Evolutionary conservation across 2,797 vertebrate species (phyloP).

Genomic region (Pseudocheirus occidentalis): DNA sequence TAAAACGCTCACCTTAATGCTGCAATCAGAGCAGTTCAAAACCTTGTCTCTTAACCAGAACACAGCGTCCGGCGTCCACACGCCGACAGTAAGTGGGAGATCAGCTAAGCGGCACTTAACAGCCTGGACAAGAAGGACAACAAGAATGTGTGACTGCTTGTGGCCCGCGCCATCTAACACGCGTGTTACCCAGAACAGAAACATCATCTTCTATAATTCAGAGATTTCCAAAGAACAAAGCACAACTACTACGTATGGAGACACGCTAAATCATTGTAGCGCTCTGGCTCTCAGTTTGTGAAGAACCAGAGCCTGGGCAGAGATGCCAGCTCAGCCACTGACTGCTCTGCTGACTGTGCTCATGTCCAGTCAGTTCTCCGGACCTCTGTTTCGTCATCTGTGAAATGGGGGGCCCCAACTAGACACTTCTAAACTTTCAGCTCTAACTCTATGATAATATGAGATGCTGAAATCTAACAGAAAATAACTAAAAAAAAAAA

Average conservation of each 20-base stretch:
- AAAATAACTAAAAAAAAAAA: not conserved
- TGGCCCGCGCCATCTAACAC: conserved; percentile 13
- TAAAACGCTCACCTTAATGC: conserved; percentile 90
- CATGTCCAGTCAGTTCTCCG: not conserved
- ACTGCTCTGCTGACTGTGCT: not conserved
- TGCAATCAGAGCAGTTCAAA: conserved; percentile 87
- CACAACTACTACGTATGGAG: not conserved
- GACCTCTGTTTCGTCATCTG: not conserved
- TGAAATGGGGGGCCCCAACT: not conserved
- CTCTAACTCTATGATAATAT: not conserved
- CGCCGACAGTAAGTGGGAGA: conserved; percentile 86
- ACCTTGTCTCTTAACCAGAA: conserved; percentile 90
- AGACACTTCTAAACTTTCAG: not conserved
- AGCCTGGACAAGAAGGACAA: conserved; percentile 84
- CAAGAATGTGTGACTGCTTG: not conserved
- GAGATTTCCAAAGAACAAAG: conserved; percentile 5
- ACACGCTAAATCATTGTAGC: not conserved
- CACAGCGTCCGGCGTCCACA: conserved; percentile 92
- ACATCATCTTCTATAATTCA: conserved; percentile 14
- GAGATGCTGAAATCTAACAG: not conserved
- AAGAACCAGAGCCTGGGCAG: not conserved
- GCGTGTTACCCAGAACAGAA: not conserved
- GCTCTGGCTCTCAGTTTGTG: not conserved
- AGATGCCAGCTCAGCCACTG: not conserved
- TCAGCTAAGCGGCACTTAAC: conserved; percentile 92